Percentiles rank a stretch among this genome's conserved stretches.
Evolutionary conservation across 2,113 vertebrate species (phyloP).

Genomic region (Larimichthys crocea): DNA sequence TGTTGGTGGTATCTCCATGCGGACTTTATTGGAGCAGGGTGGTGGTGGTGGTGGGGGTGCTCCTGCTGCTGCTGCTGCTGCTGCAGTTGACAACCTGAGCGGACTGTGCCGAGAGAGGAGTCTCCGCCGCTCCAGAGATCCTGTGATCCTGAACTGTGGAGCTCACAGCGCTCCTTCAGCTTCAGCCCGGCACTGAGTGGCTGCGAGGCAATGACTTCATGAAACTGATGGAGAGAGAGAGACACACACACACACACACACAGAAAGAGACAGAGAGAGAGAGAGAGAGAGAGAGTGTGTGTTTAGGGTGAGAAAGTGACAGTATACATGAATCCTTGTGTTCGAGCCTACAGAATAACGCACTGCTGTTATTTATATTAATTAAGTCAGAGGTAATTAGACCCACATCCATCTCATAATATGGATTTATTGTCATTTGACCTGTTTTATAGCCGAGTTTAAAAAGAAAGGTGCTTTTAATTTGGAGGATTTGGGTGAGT

Average conservation of each 20-base stretch:
- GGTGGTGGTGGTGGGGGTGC: too few species aligned
- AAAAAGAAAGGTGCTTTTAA: background rate
- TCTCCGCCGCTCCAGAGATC: slow-evolving; percentile 39
- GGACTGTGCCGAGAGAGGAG: slow-evolving; percentile 34
- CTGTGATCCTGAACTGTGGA: slow-evolving; percentile 46
- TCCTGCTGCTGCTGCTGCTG: slow-evolving; percentile 17
- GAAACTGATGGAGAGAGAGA: slow-evolving; percentile 22
- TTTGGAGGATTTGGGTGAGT: background rate
- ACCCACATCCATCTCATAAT: too few species aligned
- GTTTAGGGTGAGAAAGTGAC: too few species aligned
- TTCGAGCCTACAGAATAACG: background rate
- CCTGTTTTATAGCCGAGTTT: background rate
- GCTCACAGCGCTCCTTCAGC: slow-evolving; percentile 63
- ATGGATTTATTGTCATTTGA: background rate
- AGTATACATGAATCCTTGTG: background rate
- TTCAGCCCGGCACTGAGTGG: slow-evolving; percentile 54
- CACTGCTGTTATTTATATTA: background rate
- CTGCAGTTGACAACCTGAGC: slow-evolving; percentile 51
- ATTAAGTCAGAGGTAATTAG: background rate
- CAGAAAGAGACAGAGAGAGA: slow-evolving; percentile 26
- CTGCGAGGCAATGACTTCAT: slow-evolving; percentile 51
- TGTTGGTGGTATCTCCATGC: slow-evolving; percentile 54
- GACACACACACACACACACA: background rate
- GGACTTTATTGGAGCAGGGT: slow-evolving; percentile 29
- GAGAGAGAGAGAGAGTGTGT: slow-evolving; percentile 3